Evolutionary conservation across 2,113 vertebrate genomes (phyloP).

Genomic region (Plectropomus leopardus): DNA sequence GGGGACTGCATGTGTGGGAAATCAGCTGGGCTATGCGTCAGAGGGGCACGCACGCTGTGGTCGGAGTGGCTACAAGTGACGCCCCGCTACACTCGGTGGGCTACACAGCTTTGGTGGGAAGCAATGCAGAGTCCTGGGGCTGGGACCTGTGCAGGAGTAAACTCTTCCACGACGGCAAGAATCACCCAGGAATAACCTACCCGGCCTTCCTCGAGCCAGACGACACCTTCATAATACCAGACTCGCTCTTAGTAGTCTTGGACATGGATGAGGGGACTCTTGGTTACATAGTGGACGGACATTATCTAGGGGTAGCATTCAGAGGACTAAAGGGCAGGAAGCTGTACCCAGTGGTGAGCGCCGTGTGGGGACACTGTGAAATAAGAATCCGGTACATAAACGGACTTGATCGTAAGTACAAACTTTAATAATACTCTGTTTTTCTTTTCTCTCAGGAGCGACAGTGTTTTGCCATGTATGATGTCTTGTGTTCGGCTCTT

Average conservation of each 20-base stretch:
- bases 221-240: constrained; percentile 96
- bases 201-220: constrained; percentile 94
- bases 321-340: constrained; percentile 97
- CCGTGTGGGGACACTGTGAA: constrained; percentile 99
- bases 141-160: constrained; percentile 99
- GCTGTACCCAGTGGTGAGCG: constrained; percentile 96
- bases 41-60: constrained; percentile 95
- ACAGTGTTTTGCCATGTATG: background rate
- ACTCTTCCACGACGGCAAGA: constrained; percentile 97
- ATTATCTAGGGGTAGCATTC: constrained; percentile 97
- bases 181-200: constrained; percentile 94
- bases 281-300: constrained; percentile 97
- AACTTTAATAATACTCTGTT: background rate
- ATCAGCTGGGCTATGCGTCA: constrained; percentile 98
- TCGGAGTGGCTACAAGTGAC: constrained; percentile 93
- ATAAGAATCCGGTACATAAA: constrained; percentile 99
- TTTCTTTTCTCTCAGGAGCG: background rate
- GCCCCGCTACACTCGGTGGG: constrained; percentile 96
- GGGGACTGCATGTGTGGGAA: constrained; percentile 98
- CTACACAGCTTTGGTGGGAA: constrained; percentile 95
- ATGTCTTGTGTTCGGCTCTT: background rate
- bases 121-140: constrained; percentile 96
- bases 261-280: constrained; percentile 99
- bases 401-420: constrained; percentile 99
- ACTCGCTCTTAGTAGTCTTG: constrained; percentile 96